phyloP scores from a whole-genome alignment of 2,888 invertebrate species.

The Enchytraeus crypticus region DNA sequence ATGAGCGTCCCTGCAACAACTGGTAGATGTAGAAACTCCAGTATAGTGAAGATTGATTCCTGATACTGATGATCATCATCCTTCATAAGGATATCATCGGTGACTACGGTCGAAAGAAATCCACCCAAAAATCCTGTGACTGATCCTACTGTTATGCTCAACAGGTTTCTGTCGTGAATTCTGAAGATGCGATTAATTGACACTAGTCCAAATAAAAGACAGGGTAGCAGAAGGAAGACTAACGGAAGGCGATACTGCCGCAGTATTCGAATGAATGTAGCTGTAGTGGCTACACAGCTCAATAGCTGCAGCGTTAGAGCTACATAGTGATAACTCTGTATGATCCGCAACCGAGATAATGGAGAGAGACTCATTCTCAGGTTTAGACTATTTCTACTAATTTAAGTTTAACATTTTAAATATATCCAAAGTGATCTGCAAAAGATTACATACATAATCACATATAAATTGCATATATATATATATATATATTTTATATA shows the following conservation, averaged over 20 bases:
- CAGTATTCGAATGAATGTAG: conserved; percentile 19
- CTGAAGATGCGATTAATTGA: background rate
- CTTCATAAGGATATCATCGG: background rate
- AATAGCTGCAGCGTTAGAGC: conserved; percentile 16
- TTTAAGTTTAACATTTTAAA: too few relatives aligned
- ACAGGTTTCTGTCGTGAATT: conserved; percentile 10
- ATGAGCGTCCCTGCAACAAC: conserved; percentile 18
- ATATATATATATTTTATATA: too few relatives aligned
- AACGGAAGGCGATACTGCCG: conserved; percentile 12
- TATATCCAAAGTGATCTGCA: too few relatives aligned
- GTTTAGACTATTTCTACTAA: too few relatives aligned
- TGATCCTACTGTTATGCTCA: conserved; percentile 14
- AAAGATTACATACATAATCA: too few relatives aligned
- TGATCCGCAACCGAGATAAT: background rate
- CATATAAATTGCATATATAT: too few relatives aligned
- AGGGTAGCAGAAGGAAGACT: conserved; percentile 18
- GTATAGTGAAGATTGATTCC: background rate
- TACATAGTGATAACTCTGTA: conserved; percentile 1
- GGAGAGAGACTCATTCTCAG: background rate
- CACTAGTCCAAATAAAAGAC: conserved; percentile 13
- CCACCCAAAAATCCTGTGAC: conserved; percentile 19
- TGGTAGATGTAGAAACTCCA: conserved; percentile 23
- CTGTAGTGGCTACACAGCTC: conserved; percentile 15
- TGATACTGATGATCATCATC: background rate
- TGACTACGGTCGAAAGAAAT: conserved; percentile 9